A percentile compares a stretch with the other conserved stretches of the same genome.
phyloP scores from a whole-genome alignment of 2,113 vertebrate species.

The Uropsilus gracilis region DNA sequence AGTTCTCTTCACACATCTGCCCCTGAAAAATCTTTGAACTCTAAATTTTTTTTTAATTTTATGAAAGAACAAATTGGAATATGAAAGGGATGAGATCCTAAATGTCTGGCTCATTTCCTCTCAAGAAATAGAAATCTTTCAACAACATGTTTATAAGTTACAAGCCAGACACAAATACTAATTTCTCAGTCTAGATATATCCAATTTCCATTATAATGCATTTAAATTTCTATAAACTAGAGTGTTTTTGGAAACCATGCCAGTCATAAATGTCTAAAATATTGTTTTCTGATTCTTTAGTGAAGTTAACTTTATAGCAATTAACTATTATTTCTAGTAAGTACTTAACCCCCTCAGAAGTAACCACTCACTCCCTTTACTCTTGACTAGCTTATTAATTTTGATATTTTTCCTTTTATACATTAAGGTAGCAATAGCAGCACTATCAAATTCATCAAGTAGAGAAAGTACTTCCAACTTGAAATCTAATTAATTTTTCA shows the following conservation, averaged over 20 bases:
- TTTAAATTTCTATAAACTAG: constrained; percentile 64
- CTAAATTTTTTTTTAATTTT: constrained; percentile 61
- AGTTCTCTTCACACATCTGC: constrained; percentile 66
- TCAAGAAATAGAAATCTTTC: constrained; percentile 64
- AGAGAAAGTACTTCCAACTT: constrained; percentile 67
- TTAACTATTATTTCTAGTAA: constrained; percentile 72
- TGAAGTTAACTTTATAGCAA: constrained; percentile 65
- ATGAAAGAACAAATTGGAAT: constrained; percentile 72
- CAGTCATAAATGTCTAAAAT: constrained; percentile 70
- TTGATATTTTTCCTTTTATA: constrained; percentile 78
- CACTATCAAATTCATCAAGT: constrained; percentile 77
- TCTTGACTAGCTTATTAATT: constrained; percentile 79
- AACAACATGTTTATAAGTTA: constrained; percentile 55
- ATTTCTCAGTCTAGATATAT: constrained; percentile 63
- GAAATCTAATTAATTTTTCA: constrained; percentile 82
- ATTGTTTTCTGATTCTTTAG: constrained; percentile 59
- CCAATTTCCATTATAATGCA: constrained; percentile 69
- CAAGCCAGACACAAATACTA: constrained; percentile 67
- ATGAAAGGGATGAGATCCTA: constrained; percentile 58
- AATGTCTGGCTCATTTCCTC: constrained; percentile 64
- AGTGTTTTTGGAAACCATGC: constrained; percentile 64
- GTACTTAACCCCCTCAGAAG: constrained; percentile 50
- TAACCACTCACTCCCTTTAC: constrained; percentile 65
- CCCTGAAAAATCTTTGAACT: constrained; percentile 65
- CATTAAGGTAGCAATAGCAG: constrained; percentile 71